phyloP scores from a whole-genome alignment of 2,797 vertebrate species.

The Ambastaia sidthimunki region DNA sequence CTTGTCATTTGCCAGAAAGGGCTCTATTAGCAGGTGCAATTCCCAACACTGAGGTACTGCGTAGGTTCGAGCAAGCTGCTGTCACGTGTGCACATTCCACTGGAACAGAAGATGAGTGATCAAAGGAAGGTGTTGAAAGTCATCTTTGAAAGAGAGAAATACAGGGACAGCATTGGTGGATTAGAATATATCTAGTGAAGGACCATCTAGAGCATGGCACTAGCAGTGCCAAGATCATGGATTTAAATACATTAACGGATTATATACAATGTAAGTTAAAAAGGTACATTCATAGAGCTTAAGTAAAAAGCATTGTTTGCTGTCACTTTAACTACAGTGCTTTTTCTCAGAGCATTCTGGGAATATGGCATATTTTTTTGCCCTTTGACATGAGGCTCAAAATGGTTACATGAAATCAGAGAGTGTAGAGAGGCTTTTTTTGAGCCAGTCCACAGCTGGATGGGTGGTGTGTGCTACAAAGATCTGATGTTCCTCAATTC shows the following conservation, averaged over 20 bases:
- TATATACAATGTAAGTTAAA: background rate
- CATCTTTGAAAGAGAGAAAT: constrained; percentile 19
- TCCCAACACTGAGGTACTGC: background rate
- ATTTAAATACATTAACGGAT: background rate
- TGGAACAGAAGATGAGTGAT: constrained; percentile 14
- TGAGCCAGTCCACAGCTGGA: constrained; percentile 18
- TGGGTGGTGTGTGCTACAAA: background rate
- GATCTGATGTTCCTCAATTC: background rate
- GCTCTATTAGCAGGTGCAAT: background rate
- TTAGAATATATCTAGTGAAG: background rate
- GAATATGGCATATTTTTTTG: constrained; percentile 18
- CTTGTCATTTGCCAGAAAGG: constrained; percentile 71
- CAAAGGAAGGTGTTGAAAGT: constrained; percentile 24
- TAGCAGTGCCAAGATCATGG: background rate
- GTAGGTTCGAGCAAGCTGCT: background rate
- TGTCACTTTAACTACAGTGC: background rate
- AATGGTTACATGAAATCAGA: constrained; percentile 45
- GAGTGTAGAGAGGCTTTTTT: constrained; percentile 15
- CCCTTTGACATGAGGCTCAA: constrained; percentile 35
- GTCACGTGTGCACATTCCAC: constrained; percentile 20
- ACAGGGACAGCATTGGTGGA: constrained; percentile 19
- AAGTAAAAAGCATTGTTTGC: background rate
- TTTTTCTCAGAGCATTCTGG: constrained; percentile 25
- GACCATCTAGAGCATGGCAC: background rate
- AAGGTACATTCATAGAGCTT: background rate